Conservation (phyloP, 2,113 vertebrate genomes). For the Malurus cyaneus region DNA sequence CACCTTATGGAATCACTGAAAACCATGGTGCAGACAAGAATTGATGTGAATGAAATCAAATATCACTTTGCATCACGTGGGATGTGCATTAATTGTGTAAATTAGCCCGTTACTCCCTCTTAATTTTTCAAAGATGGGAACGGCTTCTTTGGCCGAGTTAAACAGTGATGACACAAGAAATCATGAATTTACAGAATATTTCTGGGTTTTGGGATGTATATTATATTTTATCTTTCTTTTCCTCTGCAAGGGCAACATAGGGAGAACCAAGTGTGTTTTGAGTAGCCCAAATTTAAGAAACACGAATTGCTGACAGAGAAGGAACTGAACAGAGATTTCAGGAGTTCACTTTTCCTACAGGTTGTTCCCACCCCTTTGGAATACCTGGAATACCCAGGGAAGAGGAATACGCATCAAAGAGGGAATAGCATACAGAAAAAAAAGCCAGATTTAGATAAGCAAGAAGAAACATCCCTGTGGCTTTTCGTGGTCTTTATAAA, state of each 20-base stretch:
- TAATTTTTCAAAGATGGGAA: not conserved
- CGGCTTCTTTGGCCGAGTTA: not conserved
- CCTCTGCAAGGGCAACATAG: not conserved
- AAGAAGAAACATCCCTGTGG: not conserved
- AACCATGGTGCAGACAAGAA: not conserved
- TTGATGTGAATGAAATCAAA: not conserved
- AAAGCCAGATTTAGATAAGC: not conserved
- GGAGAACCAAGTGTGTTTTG: not conserved
- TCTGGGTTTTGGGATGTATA: not conserved
- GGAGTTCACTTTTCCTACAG: rapidly evolving
- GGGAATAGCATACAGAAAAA: not conserved
- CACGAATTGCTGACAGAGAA: rapidly evolving
- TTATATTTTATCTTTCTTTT: not conserved
- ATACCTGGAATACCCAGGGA: not conserved
- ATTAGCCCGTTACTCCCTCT: not conserved
- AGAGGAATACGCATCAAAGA: not conserved
- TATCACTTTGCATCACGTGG: not conserved
- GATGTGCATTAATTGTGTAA: not conserved
- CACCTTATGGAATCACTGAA: not conserved
- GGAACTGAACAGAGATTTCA: not conserved
- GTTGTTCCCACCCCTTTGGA: not conserved
- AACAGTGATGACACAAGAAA: not conserved
- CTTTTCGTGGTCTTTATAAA: not conserved
- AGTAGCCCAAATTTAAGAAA: not conserved
- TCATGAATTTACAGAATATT: not conserved